Conservation (phyloP, 1,140 invertebrate genomes). For the Conus betulinus region DNA sequence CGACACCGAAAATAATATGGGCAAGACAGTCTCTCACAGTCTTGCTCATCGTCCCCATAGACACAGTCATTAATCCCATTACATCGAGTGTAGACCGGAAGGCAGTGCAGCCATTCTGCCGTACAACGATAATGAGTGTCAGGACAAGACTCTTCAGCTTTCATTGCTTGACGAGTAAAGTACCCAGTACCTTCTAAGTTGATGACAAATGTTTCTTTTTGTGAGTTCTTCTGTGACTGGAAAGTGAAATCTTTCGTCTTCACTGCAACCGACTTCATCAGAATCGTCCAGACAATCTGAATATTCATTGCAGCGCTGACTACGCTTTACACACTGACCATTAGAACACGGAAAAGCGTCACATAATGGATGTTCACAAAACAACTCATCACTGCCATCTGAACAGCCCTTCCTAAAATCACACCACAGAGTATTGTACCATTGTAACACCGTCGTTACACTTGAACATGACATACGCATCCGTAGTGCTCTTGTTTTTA, state of each 20-base stretch:
- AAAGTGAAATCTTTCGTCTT: no score
- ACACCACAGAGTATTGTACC: slow-evolving; percentile 5
- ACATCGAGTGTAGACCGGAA: slow-evolving; percentile 9
- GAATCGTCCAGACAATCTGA: no score
- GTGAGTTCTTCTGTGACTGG: not conserved
- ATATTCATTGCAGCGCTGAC: no score
- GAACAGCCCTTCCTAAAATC: slow-evolving; percentile 18
- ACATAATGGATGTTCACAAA: no score
- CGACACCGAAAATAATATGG: not conserved
- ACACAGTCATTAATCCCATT: slow-evolving; percentile 14
- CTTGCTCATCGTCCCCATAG: not conserved
- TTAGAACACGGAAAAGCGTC: no score
- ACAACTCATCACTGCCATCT: not conserved
- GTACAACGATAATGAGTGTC: slow-evolving; percentile 14
- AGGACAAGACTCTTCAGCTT: not conserved
- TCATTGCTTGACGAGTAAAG: not conserved
- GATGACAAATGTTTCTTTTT: not conserved
- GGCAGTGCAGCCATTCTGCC: not conserved
- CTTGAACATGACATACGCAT: not conserved
- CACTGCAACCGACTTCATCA: no score
- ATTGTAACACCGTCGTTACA: not conserved
- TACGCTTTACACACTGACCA: no score
- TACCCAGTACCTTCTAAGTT: not conserved
- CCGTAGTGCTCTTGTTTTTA: no score
- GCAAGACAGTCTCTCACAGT: not conserved